A percentile compares a stretch with the other conserved stretches of the same genome.
phyloP scores from a whole-genome alignment of 2,797 vertebrate genomes.

The Pangasius mekongensis region DNA sequence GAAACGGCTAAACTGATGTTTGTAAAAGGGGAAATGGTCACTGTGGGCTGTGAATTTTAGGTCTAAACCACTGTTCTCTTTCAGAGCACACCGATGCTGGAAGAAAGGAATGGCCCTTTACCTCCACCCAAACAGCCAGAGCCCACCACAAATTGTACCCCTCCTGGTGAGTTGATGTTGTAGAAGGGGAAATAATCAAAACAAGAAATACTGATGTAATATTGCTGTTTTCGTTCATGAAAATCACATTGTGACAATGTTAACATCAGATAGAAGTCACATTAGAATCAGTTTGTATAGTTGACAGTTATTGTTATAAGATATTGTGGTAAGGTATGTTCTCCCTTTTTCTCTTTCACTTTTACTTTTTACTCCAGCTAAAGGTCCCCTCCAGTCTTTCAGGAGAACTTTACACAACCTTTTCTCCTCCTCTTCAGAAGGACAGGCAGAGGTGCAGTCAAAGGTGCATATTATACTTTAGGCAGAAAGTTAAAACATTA shows the following conservation, averaged over 20 bases:
- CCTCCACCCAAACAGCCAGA: slow-evolving; percentile 76
- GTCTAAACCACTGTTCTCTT: background rate
- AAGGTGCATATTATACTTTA: slow-evolving; percentile 46
- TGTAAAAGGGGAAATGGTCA: too few relatives aligned
- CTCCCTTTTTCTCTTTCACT: background rate
- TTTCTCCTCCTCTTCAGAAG: slow-evolving; percentile 64
- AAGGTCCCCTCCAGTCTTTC: slow-evolving; percentile 70
- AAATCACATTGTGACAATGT: background rate
- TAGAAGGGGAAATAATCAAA: background rate
- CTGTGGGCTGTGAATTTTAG: background rate
- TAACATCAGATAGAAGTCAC: background rate
- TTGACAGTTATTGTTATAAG: background rate
- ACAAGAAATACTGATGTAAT: background rate
- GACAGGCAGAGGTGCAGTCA: slow-evolving; percentile 52
- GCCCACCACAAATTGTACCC: slow-evolving; percentile 64
- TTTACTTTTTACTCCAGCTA: slow-evolving; percentile 41
- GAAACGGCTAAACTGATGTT: background rate
- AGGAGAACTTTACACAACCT: slow-evolving; percentile 69
- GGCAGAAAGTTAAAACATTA: background rate
- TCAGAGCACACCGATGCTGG: slow-evolving; percentile 68
- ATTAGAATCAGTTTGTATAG: background rate
- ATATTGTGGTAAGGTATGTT: background rate
- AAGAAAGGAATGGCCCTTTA: slow-evolving; percentile 86
- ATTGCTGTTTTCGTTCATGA: background rate
- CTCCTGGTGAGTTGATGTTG: slow-evolving; percentile 64